Evolutionary conservation across 2,113 vertebrate species (phyloP).

Genomic region (Oriolus oriolus): DNA sequence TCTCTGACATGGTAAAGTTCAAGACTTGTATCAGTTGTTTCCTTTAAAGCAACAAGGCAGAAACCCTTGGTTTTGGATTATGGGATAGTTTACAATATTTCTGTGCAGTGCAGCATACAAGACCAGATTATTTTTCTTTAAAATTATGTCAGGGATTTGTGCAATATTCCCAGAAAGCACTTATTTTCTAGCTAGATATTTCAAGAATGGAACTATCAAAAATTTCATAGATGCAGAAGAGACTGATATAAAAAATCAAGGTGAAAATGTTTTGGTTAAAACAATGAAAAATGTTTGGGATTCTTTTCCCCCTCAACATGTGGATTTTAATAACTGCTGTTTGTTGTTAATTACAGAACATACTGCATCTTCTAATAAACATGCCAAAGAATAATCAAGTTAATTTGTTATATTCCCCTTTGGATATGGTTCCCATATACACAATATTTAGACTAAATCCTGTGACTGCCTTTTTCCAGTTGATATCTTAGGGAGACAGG

Average conservation of each 20-base stretch:
- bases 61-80: not conserved
- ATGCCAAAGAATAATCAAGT: not conserved
- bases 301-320: not conserved
- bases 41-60: not conserved
- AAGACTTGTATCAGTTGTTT: not conserved
- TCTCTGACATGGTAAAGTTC: not conserved
- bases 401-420: slow-evolving; percentile 39
- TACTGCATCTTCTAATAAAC: slow-evolving; percentile 20
- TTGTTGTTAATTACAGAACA: slow-evolving; percentile 53
- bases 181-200: not conserved
- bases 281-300: not conserved
- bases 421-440: not conserved
- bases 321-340: slow-evolving; percentile 24
- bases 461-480: not conserved
- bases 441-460: not conserved
- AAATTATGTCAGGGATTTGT: not conserved
- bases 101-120: not conserved
- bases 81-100: not conserved
- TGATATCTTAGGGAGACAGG: not conserved
- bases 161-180: not conserved
- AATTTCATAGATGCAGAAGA: not conserved
- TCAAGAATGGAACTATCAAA: not conserved
- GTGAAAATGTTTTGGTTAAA: not conserved
- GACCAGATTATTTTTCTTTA: not conserved
- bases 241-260: not conserved